Evolutionary conservation across 2,888 invertebrate genomes (phyloP), one percentile per base, ranked within the genome.

Genomic region (Drosophila paucipuncta): DNA sequence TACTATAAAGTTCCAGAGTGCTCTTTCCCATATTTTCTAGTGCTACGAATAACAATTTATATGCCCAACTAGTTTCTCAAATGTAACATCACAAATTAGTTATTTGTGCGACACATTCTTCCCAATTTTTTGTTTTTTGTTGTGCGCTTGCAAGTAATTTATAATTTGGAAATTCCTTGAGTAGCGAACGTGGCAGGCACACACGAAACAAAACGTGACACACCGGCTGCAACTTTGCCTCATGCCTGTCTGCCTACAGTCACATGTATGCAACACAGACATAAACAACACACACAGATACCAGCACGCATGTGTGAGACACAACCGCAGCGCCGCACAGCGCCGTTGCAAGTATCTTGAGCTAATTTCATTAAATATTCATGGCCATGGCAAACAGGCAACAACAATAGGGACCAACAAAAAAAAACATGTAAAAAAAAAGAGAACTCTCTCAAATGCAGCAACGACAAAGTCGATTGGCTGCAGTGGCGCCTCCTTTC

Each of bases 301-400:
- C 25, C 25, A 16, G 16, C 62, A 25, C 52, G 65, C 63, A 76
- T 39, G 59, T 58, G 66, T 60, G 74, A 35, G 71, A 41, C 71
- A 50, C 43, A 72, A 70, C 80, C 82, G 73, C 85, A 80, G 59
- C 73, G 61, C 75, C 76, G 16, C 53, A 53, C 31, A 50, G 37
- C 28, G 76, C 76, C 76, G 64, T 49, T 79, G 84, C 72, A 82
- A 76, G 84, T 68, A 76, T 73, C 86, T 83, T 75, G 83, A 78
- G 79, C 89, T 88, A 89, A 88, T 88, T 87, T 89, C 87, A 88
- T 89, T 89, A 87, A 87, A 84, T 83, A 88, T 88, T 88, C 89
- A 88, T 82, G 83, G 84, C 81, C 78, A 85, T 69, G 78, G 77
- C 69, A 68, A 65, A 55, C 64, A 66, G 47, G 22, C 65, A 66